Evolutionary conservation across 2,797 vertebrate species (phyloP), one percentile per base, ranked within the genome.

Genomic region (Graptemys geographica): DNA sequence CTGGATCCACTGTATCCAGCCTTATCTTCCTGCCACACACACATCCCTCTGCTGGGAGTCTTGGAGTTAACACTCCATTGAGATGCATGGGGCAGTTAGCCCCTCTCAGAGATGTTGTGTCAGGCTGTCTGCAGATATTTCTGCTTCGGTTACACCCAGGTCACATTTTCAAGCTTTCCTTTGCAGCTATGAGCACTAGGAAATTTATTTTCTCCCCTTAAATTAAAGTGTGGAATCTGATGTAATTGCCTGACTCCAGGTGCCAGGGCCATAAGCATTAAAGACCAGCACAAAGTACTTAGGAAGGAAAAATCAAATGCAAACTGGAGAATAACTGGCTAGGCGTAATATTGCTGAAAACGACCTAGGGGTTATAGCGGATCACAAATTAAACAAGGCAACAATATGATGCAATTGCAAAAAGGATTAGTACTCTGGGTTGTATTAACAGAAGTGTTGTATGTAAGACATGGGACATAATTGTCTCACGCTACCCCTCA

Each of bases 141-240:
- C 18, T 11, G 47, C 31, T 76, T 69, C 27, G 52, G 15, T 13
- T 41, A 65, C 5, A 27, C 51, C 74, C 27, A 18, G 28, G 33
- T 87, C 41, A 93, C 79, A 59, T 0, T 0, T 57, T 49, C 1
- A 0, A 11, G 12, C 5, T 8, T 65, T 57, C 55, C 31, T 89
- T 47, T 79, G 21, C 62, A 41, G 6, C 57, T 88, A 28, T 44
- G 57, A 89, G 53, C 31, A 56, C 74, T 88, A 78, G 69, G 28
- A 81, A 79, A 56, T 41, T 84, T 6, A 5, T 79, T 85, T 87
- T 1, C 87, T 91, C 90, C 72, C 13, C 37, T 83, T 2, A 8
- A n/a, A 2, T 31, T 76, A 87, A 79, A 49, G n/a, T 0, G 0
- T 25, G 55, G 1, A 8, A 87, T 86, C 31, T 81, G 74, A 19